Conservation (phyloP, 1,140 invertebrate genomes). For the Meteorus sp. region DNA sequence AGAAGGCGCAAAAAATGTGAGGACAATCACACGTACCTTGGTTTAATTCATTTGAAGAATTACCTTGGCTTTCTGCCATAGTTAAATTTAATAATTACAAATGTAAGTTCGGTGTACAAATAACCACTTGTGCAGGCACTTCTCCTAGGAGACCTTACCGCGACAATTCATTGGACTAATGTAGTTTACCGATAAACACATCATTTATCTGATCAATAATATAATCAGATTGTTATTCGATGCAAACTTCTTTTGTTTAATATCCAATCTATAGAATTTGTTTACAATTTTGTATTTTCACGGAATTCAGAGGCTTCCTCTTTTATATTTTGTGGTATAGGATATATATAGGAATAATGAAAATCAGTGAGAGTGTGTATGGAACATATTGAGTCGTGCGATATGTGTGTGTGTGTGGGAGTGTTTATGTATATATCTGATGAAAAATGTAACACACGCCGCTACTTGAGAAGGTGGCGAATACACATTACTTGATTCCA, state of each 20-base stretch:
- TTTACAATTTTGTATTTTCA: no score
- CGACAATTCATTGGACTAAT: conserved; percentile 41
- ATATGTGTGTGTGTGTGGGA: no score
- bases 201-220: conserved; percentile 37
- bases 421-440: no score
- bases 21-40: conserved; percentile 39
- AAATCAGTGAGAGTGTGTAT: background rate
- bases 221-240: background rate
- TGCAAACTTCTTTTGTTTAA: background rate
- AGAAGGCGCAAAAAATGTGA: background rate
- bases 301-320: no score
- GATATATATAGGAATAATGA: no score
- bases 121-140: conserved; percentile 40
- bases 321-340: no score
- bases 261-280: no score
- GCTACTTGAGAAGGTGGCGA: background rate
- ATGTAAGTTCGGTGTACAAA: background rate
- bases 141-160: conserved; percentile 46
- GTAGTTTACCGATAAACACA: conserved; percentile 36
- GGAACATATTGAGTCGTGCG: background rate
- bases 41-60: conserved; percentile 50
- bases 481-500: background rate
- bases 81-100: conserved; percentile 13
- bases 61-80: conserved; percentile 57
- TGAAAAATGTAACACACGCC: background rate